Percentiles rank a stretch among this genome's conserved stretches.
Evolutionary conservation across 2,888 invertebrate genomes (phyloP).

Genomic region (Spilarctia lutea): DNA sequence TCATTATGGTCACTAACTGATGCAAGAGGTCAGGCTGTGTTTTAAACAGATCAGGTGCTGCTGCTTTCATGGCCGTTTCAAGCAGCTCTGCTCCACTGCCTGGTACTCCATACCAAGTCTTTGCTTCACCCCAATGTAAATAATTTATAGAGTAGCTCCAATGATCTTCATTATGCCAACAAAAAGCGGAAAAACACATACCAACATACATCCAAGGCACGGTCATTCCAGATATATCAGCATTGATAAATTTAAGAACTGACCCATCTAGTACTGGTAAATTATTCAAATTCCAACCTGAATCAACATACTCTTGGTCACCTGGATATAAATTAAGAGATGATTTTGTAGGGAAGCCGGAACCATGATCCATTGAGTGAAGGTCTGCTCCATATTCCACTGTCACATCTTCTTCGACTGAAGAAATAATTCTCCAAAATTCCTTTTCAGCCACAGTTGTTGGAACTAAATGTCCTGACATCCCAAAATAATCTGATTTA

Average conservation of each 20-base stretch:
- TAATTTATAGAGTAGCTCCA: constrained; percentile 95
- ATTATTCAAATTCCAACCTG: constrained; percentile 93
- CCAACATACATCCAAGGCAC: constrained; percentile 95
- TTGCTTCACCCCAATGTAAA: constrained; percentile 93
- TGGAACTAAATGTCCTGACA: constrained; percentile 88
- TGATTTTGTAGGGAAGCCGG: constrained; percentile 90
- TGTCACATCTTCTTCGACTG: constrained; percentile 90
- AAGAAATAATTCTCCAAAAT: constrained; percentile 92
- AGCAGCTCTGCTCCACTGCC: constrained; percentile 89
- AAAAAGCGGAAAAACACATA: constrained; percentile 94
- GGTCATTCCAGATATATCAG: constrained; percentile 91
- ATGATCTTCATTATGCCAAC: constrained; percentile 95
- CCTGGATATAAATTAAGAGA: constrained; percentile 87
- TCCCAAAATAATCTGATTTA: constrained; percentile 91
- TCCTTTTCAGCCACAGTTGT: constrained; percentile 89
- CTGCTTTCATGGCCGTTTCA: constrained; percentile 90
- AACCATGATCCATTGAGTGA: constrained; percentile 91
- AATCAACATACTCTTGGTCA: constrained; percentile 88
- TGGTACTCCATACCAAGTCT: constrained; percentile 94
- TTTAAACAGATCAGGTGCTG: constrained; percentile 91
- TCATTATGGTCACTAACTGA: constrained; percentile 92
- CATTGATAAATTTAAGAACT: constrained; percentile 90
- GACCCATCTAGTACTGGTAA: constrained; percentile 90
- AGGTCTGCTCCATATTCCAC: constrained; percentile 94
- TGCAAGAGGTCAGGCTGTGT: constrained; percentile 92